Evolutionary conservation across 2,888 invertebrate genomes (phyloP).

Genomic region (Nebria salina): DNA sequence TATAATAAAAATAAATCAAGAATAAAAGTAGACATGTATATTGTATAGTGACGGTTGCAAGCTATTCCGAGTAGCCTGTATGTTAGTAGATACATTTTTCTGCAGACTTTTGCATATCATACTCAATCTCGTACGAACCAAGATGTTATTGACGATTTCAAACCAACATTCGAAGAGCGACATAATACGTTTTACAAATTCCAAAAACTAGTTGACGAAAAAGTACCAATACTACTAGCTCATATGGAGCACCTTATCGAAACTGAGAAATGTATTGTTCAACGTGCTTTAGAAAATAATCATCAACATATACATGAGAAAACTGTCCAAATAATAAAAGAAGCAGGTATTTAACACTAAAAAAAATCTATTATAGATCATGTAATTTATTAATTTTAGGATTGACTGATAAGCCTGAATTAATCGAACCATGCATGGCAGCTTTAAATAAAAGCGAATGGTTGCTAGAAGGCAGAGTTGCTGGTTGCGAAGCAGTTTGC

Average conservation of each 20-base stretch:
- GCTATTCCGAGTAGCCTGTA: no score
- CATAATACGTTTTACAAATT: constrained; percentile 5
- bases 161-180: constrained; percentile 21
- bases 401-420: neutral
- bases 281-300: neutral
- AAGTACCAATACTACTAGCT: neutral
- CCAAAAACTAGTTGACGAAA: neutral
- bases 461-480: neutral
- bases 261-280: neutral
- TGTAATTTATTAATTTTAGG: neutral
- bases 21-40: no score
- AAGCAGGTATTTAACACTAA: neutral
- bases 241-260: neutral
- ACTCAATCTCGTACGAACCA: constrained; percentile 5
- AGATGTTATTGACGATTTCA: constrained; percentile 35
- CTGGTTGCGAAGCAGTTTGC: neutral
- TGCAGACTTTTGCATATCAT: neutral
- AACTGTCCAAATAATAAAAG: neutral
- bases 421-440: constrained; percentile 14
- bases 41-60: no score
- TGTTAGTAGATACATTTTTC: neutral
- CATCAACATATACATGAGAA: neutral
- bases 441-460: constrained; percentile 3
- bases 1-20: no score
- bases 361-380: no score